Evolutionary conservation across 2,888 invertebrate genomes (phyloP).

Genomic region (Beris morrisii): DNA sequence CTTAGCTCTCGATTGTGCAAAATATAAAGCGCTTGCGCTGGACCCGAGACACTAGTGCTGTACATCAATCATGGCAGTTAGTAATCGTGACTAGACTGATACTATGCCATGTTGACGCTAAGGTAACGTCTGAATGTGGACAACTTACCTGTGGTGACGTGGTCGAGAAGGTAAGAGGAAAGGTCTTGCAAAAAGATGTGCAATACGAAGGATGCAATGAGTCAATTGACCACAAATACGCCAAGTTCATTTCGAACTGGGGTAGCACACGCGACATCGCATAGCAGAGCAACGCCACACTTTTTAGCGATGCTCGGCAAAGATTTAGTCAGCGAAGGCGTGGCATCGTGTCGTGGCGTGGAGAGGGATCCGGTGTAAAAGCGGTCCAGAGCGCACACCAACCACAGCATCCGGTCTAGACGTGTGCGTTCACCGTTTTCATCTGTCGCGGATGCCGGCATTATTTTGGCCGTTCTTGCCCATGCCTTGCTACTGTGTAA

Average conservation of each 20-base stretch:
- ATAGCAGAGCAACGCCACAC: neutral
- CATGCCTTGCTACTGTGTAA: conserved; percentile 1
- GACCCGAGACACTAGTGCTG: too few species aligned
- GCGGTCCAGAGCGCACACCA: conserved; percentile 35
- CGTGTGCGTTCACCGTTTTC: conserved; percentile 18
- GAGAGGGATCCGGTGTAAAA: conserved; percentile 20
- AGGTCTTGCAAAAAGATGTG: too few species aligned
- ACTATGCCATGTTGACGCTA: too few species aligned
- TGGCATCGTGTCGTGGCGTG: conserved; percentile 5
- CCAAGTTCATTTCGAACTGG: neutral
- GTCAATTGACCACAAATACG: conserved; percentile 22
- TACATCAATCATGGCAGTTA: too few species aligned
- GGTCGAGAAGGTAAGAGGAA: too few species aligned
- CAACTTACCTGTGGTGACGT: too few species aligned
- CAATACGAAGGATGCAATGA: neutral
- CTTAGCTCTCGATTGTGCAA: too few species aligned
- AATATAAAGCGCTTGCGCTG: too few species aligned
- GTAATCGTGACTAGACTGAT: too few species aligned
- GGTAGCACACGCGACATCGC: neutral
- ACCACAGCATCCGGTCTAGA: conserved; percentile 40
- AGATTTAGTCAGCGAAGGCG: conserved; percentile 11
- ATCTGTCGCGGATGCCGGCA: conserved; percentile 7
- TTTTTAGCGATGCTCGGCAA: neutral
- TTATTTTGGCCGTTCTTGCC: conserved; percentile 1
- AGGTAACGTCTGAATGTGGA: too few species aligned